phyloP scores from a whole-genome alignment of 2,888 invertebrate species.

The Neoaliturus tenellus region DNA sequence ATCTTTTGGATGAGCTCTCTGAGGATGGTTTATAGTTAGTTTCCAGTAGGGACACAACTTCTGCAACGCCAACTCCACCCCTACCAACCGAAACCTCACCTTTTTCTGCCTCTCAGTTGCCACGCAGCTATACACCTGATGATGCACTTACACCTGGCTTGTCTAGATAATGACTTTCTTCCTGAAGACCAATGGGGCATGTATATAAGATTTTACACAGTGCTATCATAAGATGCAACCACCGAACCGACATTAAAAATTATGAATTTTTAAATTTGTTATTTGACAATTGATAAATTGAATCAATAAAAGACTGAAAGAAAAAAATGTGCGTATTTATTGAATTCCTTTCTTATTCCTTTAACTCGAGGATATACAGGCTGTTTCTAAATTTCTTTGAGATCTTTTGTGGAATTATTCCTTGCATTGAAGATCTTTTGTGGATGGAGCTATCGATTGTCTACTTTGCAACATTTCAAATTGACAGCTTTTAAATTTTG shows the following conservation, averaged over 20 bases:
- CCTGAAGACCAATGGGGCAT: constrained; percentile 1
- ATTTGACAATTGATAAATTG: not conserved
- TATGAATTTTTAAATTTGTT: not conserved
- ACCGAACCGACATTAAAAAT: constrained; percentile 13
- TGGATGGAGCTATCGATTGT: too few relatives aligned
- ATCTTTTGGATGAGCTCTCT: constrained; percentile 41
- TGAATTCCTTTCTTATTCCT: not conserved
- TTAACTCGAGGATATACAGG: not conserved
- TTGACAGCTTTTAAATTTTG: too few relatives aligned
- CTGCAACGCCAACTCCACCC: constrained; percentile 22
- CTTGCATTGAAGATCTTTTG: not conserved
- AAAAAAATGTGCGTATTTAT: not conserved
- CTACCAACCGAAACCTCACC: not conserved
- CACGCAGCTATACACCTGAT: not conserved
- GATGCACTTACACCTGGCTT: not conserved
- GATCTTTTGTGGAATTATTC: not conserved
- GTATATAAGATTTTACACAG: not conserved
- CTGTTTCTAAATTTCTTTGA: not conserved
- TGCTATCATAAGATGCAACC: constrained; percentile 25
- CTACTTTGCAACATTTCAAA: too few relatives aligned
- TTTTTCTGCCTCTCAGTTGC: not conserved
- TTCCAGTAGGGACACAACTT: constrained; percentile 26
- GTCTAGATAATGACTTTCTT: not conserved
- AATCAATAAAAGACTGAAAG: constrained; percentile 7
- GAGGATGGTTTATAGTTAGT: constrained; percentile 39